phyloP scores from a whole-genome alignment of 2,888 invertebrate genomes.

The Thereva nobilitata region DNA sequence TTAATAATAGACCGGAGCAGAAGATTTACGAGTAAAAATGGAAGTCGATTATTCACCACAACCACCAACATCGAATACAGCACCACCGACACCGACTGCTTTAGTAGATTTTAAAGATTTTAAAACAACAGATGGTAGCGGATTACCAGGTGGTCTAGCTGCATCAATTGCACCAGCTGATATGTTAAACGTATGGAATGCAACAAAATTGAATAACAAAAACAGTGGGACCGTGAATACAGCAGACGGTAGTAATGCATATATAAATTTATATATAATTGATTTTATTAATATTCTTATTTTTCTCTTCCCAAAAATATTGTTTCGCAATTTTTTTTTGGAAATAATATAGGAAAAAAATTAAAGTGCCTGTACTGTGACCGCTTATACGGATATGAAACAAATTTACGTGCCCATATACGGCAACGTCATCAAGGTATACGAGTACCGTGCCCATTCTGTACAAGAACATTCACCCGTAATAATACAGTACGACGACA shows the following conservation, averaged over 20 bases:
- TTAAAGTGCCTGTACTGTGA: conserved; percentile 92
- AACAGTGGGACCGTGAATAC: conserved; percentile 78
- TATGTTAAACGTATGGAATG: conserved; percentile 65
- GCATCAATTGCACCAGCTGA: conserved; percentile 61
- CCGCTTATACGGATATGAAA: conserved; percentile 89
- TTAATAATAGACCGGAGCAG: conserved; percentile 55
- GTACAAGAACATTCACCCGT: conserved; percentile 86
- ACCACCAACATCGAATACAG: conserved; percentile 64
- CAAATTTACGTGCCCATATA: conserved; percentile 88
- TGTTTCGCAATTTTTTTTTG: neutral
- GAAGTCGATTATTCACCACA: conserved; percentile 63
- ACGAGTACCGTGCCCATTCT: conserved; percentile 88
- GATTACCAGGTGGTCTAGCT: conserved; percentile 54
- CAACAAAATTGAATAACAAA: conserved; percentile 69
- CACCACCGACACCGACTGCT: conserved; percentile 61
- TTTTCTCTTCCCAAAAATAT: conserved; percentile 2
- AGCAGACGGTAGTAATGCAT: conserved; percentile 70
- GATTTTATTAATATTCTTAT: neutral
- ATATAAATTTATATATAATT: neutral
- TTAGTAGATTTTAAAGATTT: conserved; percentile 54
- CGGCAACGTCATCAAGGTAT: conserved; percentile 91
- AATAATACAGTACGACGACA: conserved; percentile 91
- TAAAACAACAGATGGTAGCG: conserved; percentile 47
- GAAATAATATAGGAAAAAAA: conserved; percentile 74
- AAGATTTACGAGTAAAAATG: conserved; percentile 77